Base-by-base conservation (phyloP, 2,113 vertebrate genomes). In the Podarcis cretensis region DNA sequence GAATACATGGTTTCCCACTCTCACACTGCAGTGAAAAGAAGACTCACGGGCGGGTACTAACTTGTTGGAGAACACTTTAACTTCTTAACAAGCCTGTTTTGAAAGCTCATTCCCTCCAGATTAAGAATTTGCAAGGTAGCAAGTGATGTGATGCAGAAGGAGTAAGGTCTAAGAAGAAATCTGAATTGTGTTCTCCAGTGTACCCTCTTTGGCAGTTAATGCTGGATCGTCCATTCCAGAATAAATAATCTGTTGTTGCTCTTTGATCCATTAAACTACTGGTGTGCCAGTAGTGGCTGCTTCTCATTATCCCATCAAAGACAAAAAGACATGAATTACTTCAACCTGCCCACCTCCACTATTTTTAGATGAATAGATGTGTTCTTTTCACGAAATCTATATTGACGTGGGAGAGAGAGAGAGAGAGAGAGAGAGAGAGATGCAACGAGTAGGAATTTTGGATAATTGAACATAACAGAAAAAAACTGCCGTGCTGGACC, bases 251-350 rank as follows among this genome's bases (percentile, higher is more conserved):
- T 66, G 27, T 59, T 59, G 81, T 66, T 82, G 59, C 23, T 66
- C 10, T 82, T 37, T 82, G 63, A 82, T 40, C 81, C 12, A 27
- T 57, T 63, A 37, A 81, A 65, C 8, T 63, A 81, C 18, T 57
- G 80, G 18, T 66, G 14, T 25, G 32, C 23, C 21, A 82, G 9
- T 82, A 30, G 1, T 37, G 54, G 18, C 0, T 78, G 35, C 14
- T 43, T 74, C 18, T 25, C 6, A 30, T 63, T 0, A 0, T 59
- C 16, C 89, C 59, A 27, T 63, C 69, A 63, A 54, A 32, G 80
- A 80, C 4, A 16, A 32, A 84, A 84, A 65, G 77, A 76, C 40
- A 7, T 21, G 6, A 57, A 7, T 75, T 0, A 0, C 0, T 0
- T 0, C 71, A 77, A 27, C 10, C 84, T 77, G 32, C 3, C 14